Base-by-base conservation (phyloP, 2,113 vertebrate genomes). In the Copsychus sechellarum region DNA sequence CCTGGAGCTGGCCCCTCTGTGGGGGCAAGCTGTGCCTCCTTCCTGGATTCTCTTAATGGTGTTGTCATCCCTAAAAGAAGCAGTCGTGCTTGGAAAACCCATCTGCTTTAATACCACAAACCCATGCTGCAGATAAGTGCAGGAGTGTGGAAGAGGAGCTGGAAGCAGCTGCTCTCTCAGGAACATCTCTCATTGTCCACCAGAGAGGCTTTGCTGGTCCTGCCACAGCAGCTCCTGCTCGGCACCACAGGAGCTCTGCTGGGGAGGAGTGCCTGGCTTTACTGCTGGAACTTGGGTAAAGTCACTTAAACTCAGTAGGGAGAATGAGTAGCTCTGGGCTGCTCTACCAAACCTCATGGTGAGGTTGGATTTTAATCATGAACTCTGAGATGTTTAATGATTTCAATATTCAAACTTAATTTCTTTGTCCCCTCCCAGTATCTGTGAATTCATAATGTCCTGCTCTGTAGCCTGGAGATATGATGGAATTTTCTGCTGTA, bases 21-120 rank as follows among this genome's bases (percentile, higher is more conserved):
- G n/a, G 53, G 62, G 40, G 38, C 2, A 40, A 84, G 77, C 71
- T 66, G 58, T 88, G 28, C 64, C 40, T 69, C 61, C 48, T 93
- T 91, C 65, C 65, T 61, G 62, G 8, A 23, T 76, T 57, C 26
- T 93, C 43, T 77, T 61, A 74, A 48, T 80, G 62, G 24, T 31
- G 33, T 43, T 90, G 50, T 36, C 77, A 71, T 85, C 67, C 85
- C 79, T 36, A 33, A 85, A 81, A 86, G 90, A 85, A 86, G 73
- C 76, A 94, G 73, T 66, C n/a, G 3, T 85, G 92, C 85, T 93
- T 77, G 86, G 79, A 64, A 96, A 95, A 48, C 15, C 79, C 91
- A 83, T 93, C 65, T 95, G 81, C 31, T 81, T 66, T 67, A 58
- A 34, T 54, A 31, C 11, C 67, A 22, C 31, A 51, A 40, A 40